Percentiles rank a stretch among this genome's conserved stretches.
Conservation (phyloP, 2,113 vertebrate species). For the Gymnobelideus leadbeateri region DNA sequence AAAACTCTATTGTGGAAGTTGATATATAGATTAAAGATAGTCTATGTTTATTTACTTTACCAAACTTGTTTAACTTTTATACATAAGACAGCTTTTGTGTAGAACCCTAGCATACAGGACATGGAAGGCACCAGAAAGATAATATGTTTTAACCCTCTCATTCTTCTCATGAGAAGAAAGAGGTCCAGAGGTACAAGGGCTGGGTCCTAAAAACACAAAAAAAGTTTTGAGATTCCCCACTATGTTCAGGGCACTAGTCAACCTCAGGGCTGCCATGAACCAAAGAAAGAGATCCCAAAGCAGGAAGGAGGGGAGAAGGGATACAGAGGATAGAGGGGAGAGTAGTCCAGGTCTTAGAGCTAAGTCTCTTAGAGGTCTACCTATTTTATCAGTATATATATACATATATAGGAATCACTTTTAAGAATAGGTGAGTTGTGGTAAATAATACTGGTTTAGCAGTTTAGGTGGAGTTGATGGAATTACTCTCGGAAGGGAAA, state of each 20-base stretch:
- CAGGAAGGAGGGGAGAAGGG: background rate
- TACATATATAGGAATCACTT: background rate
- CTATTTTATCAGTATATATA: background rate
- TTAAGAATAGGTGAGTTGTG: background rate
- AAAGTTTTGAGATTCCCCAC: background rate
- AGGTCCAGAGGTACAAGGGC: background rate
- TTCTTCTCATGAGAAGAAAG: too few species aligned
- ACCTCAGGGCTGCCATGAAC: too few species aligned
- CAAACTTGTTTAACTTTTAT: conserved; percentile 50
- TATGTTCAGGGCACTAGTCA: background rate
- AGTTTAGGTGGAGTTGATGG: too few species aligned
- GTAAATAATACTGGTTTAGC: too few species aligned
- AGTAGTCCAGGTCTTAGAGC: too few species aligned
- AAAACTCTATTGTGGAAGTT: too few species aligned
- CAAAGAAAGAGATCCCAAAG: background rate
- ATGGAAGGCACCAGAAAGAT: background rate
- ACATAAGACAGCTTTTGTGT: conserved; percentile 31
- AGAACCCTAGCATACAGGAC: conserved; percentile 39
- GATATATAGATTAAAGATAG: too few species aligned
- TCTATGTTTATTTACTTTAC: conserved; percentile 25
- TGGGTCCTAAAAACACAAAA: background rate
- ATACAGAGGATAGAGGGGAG: background rate
- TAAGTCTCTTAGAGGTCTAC: background rate
- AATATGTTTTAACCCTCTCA: too few species aligned
- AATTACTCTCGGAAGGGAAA: background rate